Conservation (phyloP, 2,797 vertebrate genomes). For the Salmo trutta region DNA sequence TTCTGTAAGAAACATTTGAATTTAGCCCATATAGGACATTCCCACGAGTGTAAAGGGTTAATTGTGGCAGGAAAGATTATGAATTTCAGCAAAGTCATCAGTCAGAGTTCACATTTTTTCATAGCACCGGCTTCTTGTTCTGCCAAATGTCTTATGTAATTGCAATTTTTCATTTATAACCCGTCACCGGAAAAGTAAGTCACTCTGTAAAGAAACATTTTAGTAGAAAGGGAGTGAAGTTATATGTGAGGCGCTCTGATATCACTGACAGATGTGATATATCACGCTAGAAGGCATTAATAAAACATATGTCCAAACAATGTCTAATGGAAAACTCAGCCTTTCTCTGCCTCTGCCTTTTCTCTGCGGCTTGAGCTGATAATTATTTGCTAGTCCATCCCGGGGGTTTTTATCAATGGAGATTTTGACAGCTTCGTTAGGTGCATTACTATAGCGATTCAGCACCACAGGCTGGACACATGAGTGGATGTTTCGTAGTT, state of each 20-base stretch:
- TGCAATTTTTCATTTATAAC: not conserved
- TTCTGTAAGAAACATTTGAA: no score
- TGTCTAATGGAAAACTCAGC: not conserved
- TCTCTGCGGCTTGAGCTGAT: conserved; percentile 5
- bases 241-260: not conserved
- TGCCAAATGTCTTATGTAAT: not conserved
- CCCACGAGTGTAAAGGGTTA: not conserved
- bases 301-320: conserved; percentile 23
- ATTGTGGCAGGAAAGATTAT: not conserved
- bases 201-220: conserved; percentile 6
- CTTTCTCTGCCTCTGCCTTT: not conserved
- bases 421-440: conserved; percentile 44
- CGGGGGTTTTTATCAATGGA: conserved; percentile 38
- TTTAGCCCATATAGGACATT: no score
- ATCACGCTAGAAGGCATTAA: conserved; percentile 16
- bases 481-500: conserved; percentile 8
- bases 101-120: not conserved
- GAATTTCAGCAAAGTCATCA: not conserved
- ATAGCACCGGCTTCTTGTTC: not conserved
- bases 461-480: conserved; percentile 12
- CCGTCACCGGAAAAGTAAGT: conserved; percentile 1
- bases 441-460: conserved; percentile 15
- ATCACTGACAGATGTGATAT: conserved; percentile 6
- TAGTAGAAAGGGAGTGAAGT: conserved; percentile 8
- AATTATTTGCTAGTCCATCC: conserved; percentile 27